Conservation (phyloP, 2,888 invertebrate species). For the Lasioglossum morio region DNA sequence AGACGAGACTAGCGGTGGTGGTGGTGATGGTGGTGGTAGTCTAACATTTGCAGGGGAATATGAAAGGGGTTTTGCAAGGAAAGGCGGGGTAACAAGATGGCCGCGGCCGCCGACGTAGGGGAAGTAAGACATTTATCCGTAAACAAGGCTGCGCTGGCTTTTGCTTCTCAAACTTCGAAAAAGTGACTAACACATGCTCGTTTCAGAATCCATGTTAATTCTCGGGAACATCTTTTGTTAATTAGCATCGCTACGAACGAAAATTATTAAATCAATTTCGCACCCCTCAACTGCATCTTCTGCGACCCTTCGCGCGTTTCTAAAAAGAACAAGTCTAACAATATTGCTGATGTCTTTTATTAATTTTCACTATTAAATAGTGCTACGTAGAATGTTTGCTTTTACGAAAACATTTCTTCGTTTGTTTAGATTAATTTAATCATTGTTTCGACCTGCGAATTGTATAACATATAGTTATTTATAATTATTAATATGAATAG, state of each 20-base stretch:
- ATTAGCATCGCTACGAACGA: neutral
- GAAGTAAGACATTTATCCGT: conserved; percentile 80
- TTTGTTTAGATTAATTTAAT: neutral
- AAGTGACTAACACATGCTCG: conserved; percentile 27
- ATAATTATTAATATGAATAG: neutral
- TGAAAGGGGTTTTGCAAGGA: conserved; percentile 76
- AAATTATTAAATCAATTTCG: neutral
- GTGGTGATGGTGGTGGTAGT: conserved; percentile 72
- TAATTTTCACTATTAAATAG: neutral
- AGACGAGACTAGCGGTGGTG: conserved; percentile 74
- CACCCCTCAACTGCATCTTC: neutral
- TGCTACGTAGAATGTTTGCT: neutral
- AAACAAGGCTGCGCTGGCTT: conserved; percentile 61
- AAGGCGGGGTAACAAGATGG: conserved; percentile 82
- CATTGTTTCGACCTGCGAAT: neutral
- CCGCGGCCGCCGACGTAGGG: conserved; percentile 78
- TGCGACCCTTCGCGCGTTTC: neutral
- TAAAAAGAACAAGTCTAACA: neutral
- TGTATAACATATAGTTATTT: neutral
- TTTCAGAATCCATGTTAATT: neutral
- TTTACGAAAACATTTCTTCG: neutral
- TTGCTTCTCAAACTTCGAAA: conserved; percentile 37
- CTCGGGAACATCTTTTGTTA: neutral
- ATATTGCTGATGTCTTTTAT: neutral
- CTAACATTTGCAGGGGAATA: conserved; percentile 78